phyloP scores from a whole-genome alignment of 2,888 invertebrate species.

The Zygaena filipendulae region DNA sequence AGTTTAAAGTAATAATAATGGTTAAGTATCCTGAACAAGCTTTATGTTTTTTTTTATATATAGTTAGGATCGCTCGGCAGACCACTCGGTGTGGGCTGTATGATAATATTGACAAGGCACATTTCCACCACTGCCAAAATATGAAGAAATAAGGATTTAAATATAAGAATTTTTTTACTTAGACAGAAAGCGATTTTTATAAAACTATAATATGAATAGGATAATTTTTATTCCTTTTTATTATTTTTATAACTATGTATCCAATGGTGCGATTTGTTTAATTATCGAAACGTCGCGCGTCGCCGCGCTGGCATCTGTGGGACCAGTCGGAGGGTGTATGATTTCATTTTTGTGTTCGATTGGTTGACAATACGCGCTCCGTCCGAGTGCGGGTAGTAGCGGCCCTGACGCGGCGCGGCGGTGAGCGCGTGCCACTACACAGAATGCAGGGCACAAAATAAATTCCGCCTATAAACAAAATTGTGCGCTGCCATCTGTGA shows the following conservation, averaged over 20 bases:
- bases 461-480: conserved; percentile 66
- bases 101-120: conserved; percentile 65
- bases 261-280: conserved; percentile 45
- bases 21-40: no score
- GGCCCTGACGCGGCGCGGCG: conserved; percentile 16
- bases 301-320: conserved; percentile 25
- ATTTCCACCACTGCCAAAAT: conserved; percentile 69
- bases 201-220: conserved; percentile 59
- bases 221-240: conserved; percentile 58
- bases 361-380: conserved; percentile 17
- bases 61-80: no score
- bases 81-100: no score
- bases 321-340: conserved; percentile 19
- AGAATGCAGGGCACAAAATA: conserved; percentile 56
- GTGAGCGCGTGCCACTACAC: conserved; percentile 41
- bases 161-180: conserved; percentile 38
- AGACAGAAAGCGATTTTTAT: conserved; percentile 54
- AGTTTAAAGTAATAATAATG: no score
- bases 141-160: conserved; percentile 40
- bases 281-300: conserved; percentile 41
- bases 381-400: conserved; percentile 6
- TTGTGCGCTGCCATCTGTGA: conserved; percentile 61
- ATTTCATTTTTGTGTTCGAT: conserved; percentile 22
- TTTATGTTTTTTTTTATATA: no score
- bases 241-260: conserved; percentile 50